Percentiles rank a stretch among this genome's conserved stretches.
These are phyloP conservation scores for Torymus aiolomorphi DNA, from an alignment of 2,888 invertebrate genomes.

Conservation along the genomic window DNA sequence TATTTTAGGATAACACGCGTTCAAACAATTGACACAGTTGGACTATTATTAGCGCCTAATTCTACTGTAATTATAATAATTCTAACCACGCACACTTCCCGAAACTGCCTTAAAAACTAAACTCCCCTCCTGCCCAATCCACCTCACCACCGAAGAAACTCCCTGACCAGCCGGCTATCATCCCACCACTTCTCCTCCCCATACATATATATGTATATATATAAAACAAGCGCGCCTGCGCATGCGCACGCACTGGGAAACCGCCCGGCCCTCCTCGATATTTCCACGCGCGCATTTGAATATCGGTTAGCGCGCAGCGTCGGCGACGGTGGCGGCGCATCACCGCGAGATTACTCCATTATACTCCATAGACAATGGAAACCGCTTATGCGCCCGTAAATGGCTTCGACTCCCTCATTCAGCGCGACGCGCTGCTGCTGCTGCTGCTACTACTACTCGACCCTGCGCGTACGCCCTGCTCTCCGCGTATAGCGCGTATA, in stretches of 20 bases:
- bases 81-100: no score
- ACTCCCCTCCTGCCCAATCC: no score
- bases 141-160: no score
- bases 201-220: no score
- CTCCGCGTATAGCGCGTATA: no score
- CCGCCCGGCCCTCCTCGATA: constrained; percentile 54
- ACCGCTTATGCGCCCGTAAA: constrained; percentile 74
- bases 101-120: no score
- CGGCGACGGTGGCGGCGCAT: constrained; percentile 68
- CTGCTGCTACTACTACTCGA: constrained; percentile 20
- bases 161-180: no score
- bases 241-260: constrained; percentile 40
- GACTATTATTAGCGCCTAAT: no score
- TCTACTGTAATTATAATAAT: no score
- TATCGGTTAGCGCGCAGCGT: constrained; percentile 65
- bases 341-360: constrained; percentile 75
- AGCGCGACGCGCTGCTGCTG: constrained; percentile 1
- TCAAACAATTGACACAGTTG: no score
- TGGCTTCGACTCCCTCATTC: constrained; percentile 70
- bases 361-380: constrained; percentile 75
- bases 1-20: no score
- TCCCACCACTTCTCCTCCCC: no score
- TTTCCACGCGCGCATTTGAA: constrained; percentile 70
- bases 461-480: not conserved
- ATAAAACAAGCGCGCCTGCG: constrained; percentile 37